These are phyloP conservation scores for Mythimna pallens DNA, from an alignment of 2,888 invertebrate genomes.

Conservation along the genomic window DNA sequence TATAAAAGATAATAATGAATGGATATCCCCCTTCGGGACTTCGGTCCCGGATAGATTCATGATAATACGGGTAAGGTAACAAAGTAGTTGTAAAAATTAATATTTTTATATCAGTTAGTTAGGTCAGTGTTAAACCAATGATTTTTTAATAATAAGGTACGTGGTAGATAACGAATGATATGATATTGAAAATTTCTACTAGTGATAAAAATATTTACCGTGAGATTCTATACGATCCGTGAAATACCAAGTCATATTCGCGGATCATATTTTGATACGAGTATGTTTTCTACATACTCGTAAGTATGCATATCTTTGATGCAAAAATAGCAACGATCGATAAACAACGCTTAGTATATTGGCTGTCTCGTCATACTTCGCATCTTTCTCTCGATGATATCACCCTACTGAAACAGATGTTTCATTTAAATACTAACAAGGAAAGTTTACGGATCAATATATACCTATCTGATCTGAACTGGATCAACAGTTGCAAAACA, in stretches of 20 bases:
- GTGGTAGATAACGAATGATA: constrained; percentile 11
- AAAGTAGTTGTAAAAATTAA: constrained; percentile 4
- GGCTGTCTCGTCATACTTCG: constrained; percentile 1
- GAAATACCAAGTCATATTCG: background rate
- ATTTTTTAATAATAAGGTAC: constrained; percentile 23
- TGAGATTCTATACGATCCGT: background rate
- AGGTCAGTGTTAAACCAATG: background rate
- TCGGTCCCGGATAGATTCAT: background rate
- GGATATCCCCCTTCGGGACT: constrained; percentile 3
- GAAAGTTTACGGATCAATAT: constrained; percentile 8
- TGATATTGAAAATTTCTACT: constrained; percentile 14
- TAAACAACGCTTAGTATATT: background rate
- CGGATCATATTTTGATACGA: background rate
- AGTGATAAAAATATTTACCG: constrained; percentile 14
- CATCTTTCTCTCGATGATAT: background rate
- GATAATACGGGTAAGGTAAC: background rate
- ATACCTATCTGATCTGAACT: background rate
- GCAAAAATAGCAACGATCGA: constrained; percentile 10
- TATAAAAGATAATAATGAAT: constrained; percentile 37
- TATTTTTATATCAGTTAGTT: background rate
- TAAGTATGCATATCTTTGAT: constrained; percentile 2
- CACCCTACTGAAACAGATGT: background rate
- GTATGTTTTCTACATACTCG: background rate
- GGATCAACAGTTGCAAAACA: constrained; percentile 23
- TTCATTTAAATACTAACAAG: constrained; percentile 4